Evolutionary conservation across 2,797 vertebrate species (phyloP), one percentile per base, ranked within the genome.

Genomic region (Artibeus jamaicensis): DNA sequence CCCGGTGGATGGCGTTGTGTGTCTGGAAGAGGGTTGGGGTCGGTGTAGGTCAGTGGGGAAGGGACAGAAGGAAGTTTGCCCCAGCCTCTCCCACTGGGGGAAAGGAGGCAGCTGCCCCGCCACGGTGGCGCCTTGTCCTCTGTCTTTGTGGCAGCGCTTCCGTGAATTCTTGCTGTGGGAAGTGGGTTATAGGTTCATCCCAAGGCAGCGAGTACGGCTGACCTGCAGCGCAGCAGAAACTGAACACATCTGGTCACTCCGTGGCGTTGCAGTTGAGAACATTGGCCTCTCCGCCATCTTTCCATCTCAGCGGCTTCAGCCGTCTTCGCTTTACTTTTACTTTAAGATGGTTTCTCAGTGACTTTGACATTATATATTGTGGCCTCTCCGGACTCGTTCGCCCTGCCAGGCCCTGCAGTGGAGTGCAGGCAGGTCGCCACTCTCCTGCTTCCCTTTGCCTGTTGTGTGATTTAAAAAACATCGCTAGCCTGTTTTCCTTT

Each of bases 121-220:
- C 19, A 11, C 2, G 4, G 1, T 4, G 0, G 26, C 26, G 19
- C 29, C 29, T 21, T 15, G 1, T 0, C n/a, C 53, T 71, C 9
- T 44, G 57, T 37, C 9, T 26, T 19, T 0, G 15, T 55, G 22
- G 15, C 42, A 2, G 34, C 5, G 26, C 26, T 42, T 46, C 88
- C 19, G 76, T n/a, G 55, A 48, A 32, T n/a, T 93, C 81, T 65
- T 34, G 62, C n/a, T 21, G 7, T 0, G 18, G 24, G 53, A 77
- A 57, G 24, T 87, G 21, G n/a, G 26, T 42, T 39, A 16, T 22
- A 37, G 53, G 44, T 70, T 81, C 85, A 50, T 48, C 81, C 24
- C 44, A 65, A 70, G 44, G 37, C 57, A 16, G 1, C 26, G 32
- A 50, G 55, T 89, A 2, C 76, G 24, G 59, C 70, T 55, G 77